Evolutionary conservation across 2,888 invertebrate species (phyloP).

Genomic region (Caenorhabditis sulstoni): DNA sequence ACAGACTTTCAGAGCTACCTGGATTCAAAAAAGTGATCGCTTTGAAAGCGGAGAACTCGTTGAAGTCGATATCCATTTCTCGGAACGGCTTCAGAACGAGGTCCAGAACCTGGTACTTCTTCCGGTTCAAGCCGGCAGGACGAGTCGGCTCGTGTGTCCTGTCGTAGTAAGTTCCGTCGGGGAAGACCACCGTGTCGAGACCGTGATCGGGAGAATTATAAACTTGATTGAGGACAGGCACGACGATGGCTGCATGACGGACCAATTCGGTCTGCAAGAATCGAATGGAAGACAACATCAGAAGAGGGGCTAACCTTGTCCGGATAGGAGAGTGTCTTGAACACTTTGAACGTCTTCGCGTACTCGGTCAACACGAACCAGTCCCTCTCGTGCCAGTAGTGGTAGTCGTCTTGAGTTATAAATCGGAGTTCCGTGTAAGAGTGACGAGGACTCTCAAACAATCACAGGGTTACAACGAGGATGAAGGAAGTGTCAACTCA

Average conservation of each 20-base stretch:
- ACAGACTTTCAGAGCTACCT: constrained; percentile 64
- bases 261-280: constrained; percentile 71
- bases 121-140: constrained; percentile 67
- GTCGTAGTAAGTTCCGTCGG: constrained; percentile 79
- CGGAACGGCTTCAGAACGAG: constrained; percentile 77
- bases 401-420: constrained; percentile 74
- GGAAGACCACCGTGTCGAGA: constrained; percentile 78
- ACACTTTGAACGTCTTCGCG: constrained; percentile 78
- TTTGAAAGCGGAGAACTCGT: constrained; percentile 79
- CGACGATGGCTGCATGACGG: constrained; percentile 77
- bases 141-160: constrained; percentile 74
- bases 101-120: constrained; percentile 77
- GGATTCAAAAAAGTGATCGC: constrained; percentile 80
- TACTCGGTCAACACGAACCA: constrained; percentile 79
- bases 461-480: not conserved
- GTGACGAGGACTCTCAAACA: constrained; percentile 43
- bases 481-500: constrained; percentile 11
- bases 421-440: constrained; percentile 60
- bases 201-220: constrained; percentile 77
- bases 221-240: constrained; percentile 78
- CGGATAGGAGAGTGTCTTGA: constrained; percentile 67
- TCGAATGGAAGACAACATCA: no score
- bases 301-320: constrained; percentile 74
- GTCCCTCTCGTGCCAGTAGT: constrained; percentile 78
- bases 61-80: constrained; percentile 74